These are phyloP conservation scores for Elaphurus davidianus DNA, from an alignment of 2,113 vertebrate species.

Conservation along the genomic window DNA sequence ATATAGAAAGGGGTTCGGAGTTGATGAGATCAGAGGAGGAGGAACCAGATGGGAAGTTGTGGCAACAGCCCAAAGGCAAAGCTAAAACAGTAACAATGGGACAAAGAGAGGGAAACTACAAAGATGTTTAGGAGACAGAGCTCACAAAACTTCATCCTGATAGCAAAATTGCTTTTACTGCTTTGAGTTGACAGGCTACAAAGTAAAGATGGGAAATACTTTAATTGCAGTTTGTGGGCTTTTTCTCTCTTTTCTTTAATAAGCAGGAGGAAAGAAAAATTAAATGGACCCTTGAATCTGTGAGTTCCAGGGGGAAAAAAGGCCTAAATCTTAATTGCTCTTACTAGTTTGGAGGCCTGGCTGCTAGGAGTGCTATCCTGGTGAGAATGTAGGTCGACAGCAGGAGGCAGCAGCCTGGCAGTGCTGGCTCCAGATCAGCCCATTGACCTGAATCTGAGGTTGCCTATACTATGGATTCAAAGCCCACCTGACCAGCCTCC, in stretches of 20 bases:
- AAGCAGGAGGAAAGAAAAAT: background rate
- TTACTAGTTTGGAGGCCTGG: background rate
- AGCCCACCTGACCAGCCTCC: slow-evolving; percentile 24
- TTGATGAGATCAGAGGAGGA: background rate
- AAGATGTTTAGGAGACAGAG: background rate
- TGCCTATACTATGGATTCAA: slow-evolving; percentile 71
- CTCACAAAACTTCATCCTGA: slow-evolving; percentile 20
- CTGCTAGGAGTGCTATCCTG: background rate
- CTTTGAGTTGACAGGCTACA: background rate
- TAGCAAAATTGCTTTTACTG: background rate
- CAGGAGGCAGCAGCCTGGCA: background rate
- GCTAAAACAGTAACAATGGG: background rate
- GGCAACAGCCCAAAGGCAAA: slow-evolving; percentile 18
- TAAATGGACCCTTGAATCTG: slow-evolving; percentile 1
- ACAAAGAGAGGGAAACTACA: background rate
- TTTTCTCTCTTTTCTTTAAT: background rate
- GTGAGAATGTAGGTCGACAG: slow-evolving; percentile 50
- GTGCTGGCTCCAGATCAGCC: background rate
- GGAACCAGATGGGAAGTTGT: background rate
- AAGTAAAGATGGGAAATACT: slow-evolving; percentile 15
- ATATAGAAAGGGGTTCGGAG: background rate
- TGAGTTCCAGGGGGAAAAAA: background rate
- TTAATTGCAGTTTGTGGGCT: background rate
- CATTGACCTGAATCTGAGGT: slow-evolving; percentile 18
- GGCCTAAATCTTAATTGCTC: slow-evolving; percentile 26